These are phyloP conservation scores for Brienomyrus longianalis DNA, from an alignment of 2,113 vertebrate genomes.

Conservation along the genomic window DNA sequence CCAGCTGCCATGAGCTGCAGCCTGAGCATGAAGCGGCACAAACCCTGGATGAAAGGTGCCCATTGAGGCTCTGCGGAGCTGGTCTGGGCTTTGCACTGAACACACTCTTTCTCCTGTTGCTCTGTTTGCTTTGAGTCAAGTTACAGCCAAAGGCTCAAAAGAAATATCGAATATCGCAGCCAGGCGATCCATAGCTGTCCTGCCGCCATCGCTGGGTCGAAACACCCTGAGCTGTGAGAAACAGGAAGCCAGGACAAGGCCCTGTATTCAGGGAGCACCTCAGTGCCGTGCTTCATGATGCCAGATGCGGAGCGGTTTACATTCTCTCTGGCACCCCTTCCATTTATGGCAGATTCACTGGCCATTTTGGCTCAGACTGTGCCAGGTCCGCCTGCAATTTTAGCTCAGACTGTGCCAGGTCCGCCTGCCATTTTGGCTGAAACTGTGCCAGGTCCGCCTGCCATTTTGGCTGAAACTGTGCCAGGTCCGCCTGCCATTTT, in stretches of 20 bases:
- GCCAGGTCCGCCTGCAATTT: not conserved
- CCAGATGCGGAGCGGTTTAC: constrained; percentile 29
- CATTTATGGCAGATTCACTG: not conserved
- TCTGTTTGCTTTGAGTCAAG: constrained; percentile 67
- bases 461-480: not conserved
- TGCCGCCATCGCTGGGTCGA: constrained; percentile 49
- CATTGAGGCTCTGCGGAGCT: constrained; percentile 50
- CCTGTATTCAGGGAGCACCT: constrained; percentile 57
- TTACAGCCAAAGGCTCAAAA: constrained; percentile 66
- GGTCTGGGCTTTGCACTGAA: constrained; percentile 43
- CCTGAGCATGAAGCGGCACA: not conserved
- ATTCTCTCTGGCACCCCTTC: constrained; percentile 51
- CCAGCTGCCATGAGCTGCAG: not conserved
- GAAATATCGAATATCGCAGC: constrained; percentile 64
- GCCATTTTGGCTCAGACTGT: not conserved
- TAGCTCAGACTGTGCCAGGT: not conserved
- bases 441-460: not conserved
- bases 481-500: constrained; percentile 44
- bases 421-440: not conserved
- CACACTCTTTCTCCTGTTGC: constrained; percentile 53
- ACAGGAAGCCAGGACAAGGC: constrained; percentile 63
- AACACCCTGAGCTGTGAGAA: constrained; percentile 56
- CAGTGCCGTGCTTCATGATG: constrained; percentile 63
- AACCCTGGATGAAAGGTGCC: constrained; percentile 57
- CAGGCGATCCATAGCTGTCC: constrained; percentile 58